These are phyloP conservation scores for Nomada fabriciana DNA, from an alignment of 2,888 invertebrate genomes.

Conservation along the genomic window DNA sequence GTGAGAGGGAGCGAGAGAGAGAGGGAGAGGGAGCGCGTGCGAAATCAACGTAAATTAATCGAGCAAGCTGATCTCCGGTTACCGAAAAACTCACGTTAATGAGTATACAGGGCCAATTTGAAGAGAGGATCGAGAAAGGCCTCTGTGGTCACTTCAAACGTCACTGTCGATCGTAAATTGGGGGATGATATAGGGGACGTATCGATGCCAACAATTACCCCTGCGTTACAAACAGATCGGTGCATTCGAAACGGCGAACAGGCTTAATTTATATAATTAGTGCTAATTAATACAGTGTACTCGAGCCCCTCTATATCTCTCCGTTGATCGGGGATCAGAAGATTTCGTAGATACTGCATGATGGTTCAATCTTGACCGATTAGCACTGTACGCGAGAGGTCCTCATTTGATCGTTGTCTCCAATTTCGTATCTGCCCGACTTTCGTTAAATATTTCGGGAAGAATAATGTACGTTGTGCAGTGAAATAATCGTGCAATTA, in stretches of 20 bases:
- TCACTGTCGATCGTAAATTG: constrained; percentile 59
- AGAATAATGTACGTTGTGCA: too few species aligned
- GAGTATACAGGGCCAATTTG: constrained; percentile 67
- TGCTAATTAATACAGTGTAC: constrained; percentile 65
- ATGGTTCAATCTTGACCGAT: neutral
- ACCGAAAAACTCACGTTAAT: constrained; percentile 73
- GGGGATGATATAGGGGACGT: constrained; percentile 27
- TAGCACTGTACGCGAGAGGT: neutral
- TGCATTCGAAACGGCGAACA: neutral
- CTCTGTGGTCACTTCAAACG: constrained; percentile 76
- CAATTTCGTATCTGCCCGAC: too few species aligned
- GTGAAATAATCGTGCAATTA: too few species aligned
- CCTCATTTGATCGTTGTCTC: too few species aligned
- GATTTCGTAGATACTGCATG: constrained; percentile 12
- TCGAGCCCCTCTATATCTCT: constrained; percentile 25
- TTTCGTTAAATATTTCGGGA: too few species aligned
- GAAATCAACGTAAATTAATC: constrained; percentile 71
- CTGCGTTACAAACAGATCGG: constrained; percentile 59
- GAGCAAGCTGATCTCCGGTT: constrained; percentile 60
- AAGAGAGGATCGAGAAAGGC: constrained; percentile 45
- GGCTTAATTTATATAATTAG: constrained; percentile 66
- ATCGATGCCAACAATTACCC: constrained; percentile 66
- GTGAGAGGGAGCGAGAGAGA: neutral
- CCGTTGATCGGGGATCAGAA: constrained; percentile 12
- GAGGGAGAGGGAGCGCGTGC: constrained; percentile 27